Base-by-base conservation (phyloP, 2,113 vertebrate species). In the Haemorhous mexicanus region DNA sequence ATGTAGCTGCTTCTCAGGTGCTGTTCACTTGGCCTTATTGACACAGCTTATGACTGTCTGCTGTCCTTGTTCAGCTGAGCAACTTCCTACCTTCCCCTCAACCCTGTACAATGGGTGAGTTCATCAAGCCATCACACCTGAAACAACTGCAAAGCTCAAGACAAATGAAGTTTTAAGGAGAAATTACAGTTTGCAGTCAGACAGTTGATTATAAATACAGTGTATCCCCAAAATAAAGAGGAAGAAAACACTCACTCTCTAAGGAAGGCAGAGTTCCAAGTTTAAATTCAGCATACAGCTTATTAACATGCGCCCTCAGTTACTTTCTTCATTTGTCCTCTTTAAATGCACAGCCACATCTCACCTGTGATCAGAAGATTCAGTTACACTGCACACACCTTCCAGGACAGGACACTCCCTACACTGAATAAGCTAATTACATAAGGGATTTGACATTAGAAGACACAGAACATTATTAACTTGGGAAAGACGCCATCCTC, bases 41-140 rank as follows among this genome's bases (percentile, higher is more conserved):
- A 73, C 27, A 46, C 7, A 69, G 52, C 49, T 56, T 30, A 24
- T 35, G 41, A 49, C 55, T n/a, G 43, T 3, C 33, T 83, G 53
- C 4, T 16, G 23, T 9, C 43, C 64, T 52, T 41, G 10, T 13
- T 63, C 50, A 63, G 75, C 46, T 33, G 35, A n/a, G 43, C 1
- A 0, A 43, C 37, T 39, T 64, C 58, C 47, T 33, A 68, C 70
- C 27, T 70, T 50, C 21, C 62, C 28, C 46, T 78, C n/a, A n/a
- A 4, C 20, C 13, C 26, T 35, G 27, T 11, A 62, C 0, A 1
- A 7, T 1, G 3, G 22, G 27, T 1, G 2, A 61, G 46, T 18
- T 69, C 74, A 56, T 30, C 35, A 41, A 56, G 41, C 10, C 56
- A 52, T 35, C 64, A 53, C 0, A 79, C 14, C 26, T 23, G 3